Base-by-base conservation (phyloP, 2,797 vertebrate genomes). In the Parauchenoglanis ngamensis region DNA sequence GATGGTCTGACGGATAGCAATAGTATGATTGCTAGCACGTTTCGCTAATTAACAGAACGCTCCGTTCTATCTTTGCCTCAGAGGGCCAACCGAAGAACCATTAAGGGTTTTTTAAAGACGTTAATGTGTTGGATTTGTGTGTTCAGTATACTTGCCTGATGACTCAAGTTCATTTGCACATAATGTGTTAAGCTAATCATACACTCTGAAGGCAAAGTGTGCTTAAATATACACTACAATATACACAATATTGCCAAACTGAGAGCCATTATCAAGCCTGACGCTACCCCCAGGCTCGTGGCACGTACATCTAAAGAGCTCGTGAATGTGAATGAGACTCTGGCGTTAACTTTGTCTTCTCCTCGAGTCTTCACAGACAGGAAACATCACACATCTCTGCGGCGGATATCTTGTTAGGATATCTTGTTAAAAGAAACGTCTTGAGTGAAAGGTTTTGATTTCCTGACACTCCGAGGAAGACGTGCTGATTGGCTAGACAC, bases 381-480 rank as follows among this genome's bases (percentile, higher is more conserved):
- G 21, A 56, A 61, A 59, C 31, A 61, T 59, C 19, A 25, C 17
- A 21, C 28, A 4, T 11, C n/a, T 31, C n/a, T n/a, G n/a, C 21
- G 13, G 57, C 12, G 2, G 78, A 46, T 31, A n/a, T 61, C 21
- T 63, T 46, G 78, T 63, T 80, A 80, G 2, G 78, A n/a, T 31
- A n/a, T 61, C 21, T 63, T 46, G 78, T 63, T 63, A 80, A 49
- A 44, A 80, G 80, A 28, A 59, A 61, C 56, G 13, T 73, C 78
- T 87, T 75, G 12, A 2, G n/a, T 3, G 57, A 40, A 75, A 35
- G 21, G 31, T 67, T 83, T 87, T 68, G 59, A 83, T 83, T 87
- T 77, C 86, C 80, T 68, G 57, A 63, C 86, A 44, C 80, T 87
- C 59, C 13, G 85, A 85, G 88, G 72, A 79, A 85, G 59, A 68